Evolutionary conservation across 2,113 vertebrate genomes (phyloP).

Genomic region (Catharus minimus): DNA sequence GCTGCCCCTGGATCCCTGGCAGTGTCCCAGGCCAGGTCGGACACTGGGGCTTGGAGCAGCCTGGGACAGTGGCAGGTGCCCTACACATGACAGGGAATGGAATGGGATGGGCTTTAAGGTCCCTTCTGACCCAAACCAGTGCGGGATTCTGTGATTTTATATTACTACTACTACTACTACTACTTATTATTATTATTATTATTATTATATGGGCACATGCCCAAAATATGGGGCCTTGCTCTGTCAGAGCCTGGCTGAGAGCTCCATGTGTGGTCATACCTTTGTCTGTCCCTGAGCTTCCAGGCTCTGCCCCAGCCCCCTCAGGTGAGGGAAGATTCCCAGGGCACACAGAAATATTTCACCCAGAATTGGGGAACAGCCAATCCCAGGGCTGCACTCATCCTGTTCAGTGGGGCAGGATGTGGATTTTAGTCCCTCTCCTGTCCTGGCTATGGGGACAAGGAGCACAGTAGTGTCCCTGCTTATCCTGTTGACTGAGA

Average conservation of each 20-base stretch:
- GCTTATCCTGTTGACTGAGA: neutral
- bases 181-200: neutral
- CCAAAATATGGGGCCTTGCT: neutral
- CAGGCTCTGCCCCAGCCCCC: neutral
- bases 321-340: neutral
- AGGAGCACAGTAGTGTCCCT: neutral
- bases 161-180: neutral
- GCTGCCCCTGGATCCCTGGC: no score
- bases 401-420: fast-evolving
- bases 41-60: no score
- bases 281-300: neutral
- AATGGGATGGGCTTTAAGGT: fast-evolving
- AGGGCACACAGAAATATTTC: neutral
- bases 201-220: no score
- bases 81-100: neutral
- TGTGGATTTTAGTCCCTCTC: neutral
- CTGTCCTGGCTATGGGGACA: neutral
- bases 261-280: fast-evolving
- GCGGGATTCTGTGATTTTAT: neutral
- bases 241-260: neutral
- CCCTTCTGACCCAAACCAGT: neutral
- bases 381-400: fast-evolving
- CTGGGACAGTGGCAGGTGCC: no score
- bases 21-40: no score
- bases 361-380: fast-evolving